Percentiles rank a stretch among this genome's conserved stretches.
Conservation (phyloP, 2,113 vertebrate genomes). For the Saccopteryx bilineata region DNA sequence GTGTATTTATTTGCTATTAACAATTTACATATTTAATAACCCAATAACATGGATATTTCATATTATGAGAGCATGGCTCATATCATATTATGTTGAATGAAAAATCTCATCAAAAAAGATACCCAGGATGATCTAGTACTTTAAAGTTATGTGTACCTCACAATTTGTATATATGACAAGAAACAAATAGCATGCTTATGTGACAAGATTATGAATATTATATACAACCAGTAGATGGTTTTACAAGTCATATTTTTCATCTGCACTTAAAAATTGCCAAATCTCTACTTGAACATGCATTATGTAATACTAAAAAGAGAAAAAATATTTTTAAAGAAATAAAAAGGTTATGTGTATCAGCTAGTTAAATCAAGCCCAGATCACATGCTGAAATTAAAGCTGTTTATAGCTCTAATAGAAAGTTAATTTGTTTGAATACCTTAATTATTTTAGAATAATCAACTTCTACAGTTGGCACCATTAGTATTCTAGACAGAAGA, state of each 20-base stretch:
- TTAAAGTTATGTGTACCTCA: neutral
- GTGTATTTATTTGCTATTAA: neutral
- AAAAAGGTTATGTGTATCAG: neutral
- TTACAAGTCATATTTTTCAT: slow-evolving; percentile 14
- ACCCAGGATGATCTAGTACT: neutral
- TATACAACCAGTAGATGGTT: neutral
- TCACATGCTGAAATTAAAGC: slow-evolving; percentile 35
- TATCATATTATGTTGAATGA: neutral
- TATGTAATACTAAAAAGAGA: slow-evolving; percentile 23
- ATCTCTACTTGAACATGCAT: neutral
- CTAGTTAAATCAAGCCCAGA: neutral
- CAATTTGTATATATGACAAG: neutral
- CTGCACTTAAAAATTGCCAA: neutral
- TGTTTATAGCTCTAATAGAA: slow-evolving; percentile 12
- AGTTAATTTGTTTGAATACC: neutral
- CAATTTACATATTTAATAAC: slow-evolving; percentile 18
- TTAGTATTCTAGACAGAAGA: neutral
- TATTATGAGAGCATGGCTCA: neutral
- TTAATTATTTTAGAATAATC: slow-evolving; percentile 34
- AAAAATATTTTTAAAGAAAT: slow-evolving; percentile 41
- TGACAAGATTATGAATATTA: neutral
- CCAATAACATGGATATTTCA: neutral
- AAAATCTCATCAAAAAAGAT: neutral
- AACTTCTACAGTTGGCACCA: neutral
- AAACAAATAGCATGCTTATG: slow-evolving; percentile 24